Evolutionary conservation across 2,797 vertebrate species (phyloP).

Genomic region (Ctenopoma kingsleyae): DNA sequence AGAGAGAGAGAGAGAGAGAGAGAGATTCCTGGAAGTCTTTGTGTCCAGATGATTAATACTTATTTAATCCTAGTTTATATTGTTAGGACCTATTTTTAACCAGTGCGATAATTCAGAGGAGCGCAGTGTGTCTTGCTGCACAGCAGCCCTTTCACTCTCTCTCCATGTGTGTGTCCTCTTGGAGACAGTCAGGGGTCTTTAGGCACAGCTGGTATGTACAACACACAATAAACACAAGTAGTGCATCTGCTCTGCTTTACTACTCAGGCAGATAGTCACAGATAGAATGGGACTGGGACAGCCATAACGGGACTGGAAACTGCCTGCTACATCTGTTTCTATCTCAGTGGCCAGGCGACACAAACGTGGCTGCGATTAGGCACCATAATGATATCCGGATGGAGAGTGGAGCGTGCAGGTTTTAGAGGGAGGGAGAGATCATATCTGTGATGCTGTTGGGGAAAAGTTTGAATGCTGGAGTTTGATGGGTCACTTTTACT

Average conservation of each 20-base stretch:
- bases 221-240: slow-evolving; percentile 77
- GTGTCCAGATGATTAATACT: slow-evolving; percentile 58
- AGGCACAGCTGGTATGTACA: slow-evolving; percentile 66
- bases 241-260: slow-evolving; percentile 77
- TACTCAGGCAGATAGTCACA: slow-evolving; percentile 67
- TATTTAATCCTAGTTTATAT: slow-evolving; percentile 65
- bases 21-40: slow-evolving; percentile 25
- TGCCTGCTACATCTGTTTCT: slow-evolving; percentile 71
- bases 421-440: slow-evolving; percentile 36
- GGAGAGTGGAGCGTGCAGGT: slow-evolving; percentile 75
- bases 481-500: slow-evolving; percentile 63
- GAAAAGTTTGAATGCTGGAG: slow-evolving; percentile 11
- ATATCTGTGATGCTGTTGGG: slow-evolving; percentile 37
- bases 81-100: slow-evolving; percentile 67
- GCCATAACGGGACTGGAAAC: slow-evolving; percentile 89
- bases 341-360: slow-evolving; percentile 76
- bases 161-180: slow-evolving; percentile 59
- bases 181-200: slow-evolving; percentile 61
- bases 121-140: slow-evolving; percentile 35
- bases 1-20: slow-evolving; percentile 8
- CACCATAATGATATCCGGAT: slow-evolving; percentile 82
- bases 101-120: slow-evolving; percentile 64
- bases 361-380: slow-evolving; percentile 76
- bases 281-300: slow-evolving; percentile 59
- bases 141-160: slow-evolving; percentile 25